Percentiles rank a stretch among this genome's conserved stretches.
Evolutionary conservation across 2,113 vertebrate species (phyloP).

Genomic region (Monopterus albus): DNA sequence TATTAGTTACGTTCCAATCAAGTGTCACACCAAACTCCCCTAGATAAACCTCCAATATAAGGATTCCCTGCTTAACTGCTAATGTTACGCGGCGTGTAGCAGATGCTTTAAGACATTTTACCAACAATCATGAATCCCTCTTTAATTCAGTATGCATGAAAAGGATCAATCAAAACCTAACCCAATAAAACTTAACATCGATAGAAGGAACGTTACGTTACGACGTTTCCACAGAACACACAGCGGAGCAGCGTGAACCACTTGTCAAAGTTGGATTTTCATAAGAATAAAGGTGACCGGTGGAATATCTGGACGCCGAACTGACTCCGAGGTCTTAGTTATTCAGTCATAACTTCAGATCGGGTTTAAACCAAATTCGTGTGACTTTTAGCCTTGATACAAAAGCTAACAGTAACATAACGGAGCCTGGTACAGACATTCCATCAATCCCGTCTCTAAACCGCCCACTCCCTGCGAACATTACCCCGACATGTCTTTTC

Average conservation of each 20-base stretch:
- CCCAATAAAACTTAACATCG: background rate
- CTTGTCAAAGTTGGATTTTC: conserved; percentile 25
- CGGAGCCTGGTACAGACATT: conserved; percentile 23
- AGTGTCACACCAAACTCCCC: conserved; percentile 2
- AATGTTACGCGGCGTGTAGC: accelerated
- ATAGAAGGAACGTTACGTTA: no score
- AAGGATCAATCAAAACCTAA: background rate
- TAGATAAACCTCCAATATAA: background rate
- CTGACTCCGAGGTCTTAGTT: accelerated
- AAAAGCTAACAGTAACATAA: background rate
- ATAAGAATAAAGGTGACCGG: accelerated
- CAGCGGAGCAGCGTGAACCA: background rate
- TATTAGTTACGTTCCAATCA: no score
- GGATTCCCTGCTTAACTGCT: background rate
- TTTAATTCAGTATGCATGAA: background rate
- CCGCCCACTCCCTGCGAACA: conserved; percentile 39
- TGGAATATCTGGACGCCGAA: background rate
- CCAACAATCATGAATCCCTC: accelerated
- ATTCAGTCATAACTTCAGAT: accelerated
- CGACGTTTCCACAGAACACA: background rate
- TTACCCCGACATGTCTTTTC: background rate
- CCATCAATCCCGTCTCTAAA: conserved; percentile 36
- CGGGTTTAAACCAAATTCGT: background rate
- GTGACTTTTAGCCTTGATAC: background rate
- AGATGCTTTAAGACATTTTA: background rate